Evolutionary conservation across 2,888 invertebrate genomes (phyloP), one percentile per base, ranked within the genome.

Genomic region (Peribatodes rhomboidaria): DNA sequence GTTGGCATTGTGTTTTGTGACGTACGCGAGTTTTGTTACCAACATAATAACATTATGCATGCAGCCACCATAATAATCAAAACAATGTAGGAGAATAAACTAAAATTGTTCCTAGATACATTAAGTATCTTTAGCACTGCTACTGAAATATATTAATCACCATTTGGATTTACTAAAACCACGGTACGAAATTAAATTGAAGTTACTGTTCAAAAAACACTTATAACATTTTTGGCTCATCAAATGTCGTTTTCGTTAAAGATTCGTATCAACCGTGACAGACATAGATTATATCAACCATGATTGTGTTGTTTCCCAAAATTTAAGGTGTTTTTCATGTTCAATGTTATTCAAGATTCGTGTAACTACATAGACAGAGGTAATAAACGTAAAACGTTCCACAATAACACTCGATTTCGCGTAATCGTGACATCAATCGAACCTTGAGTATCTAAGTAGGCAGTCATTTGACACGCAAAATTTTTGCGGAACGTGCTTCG

Each of bases 401-500:
- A 78, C 73, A 79, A 81, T 72, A 78, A 78, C 81, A 79, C 79
- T 81, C 80, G 78, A 79, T 78, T 79, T 76, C 41, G 76, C 75
- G 78, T 84, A 86, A 87, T 86, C 84, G 82, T 69, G 75, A 76
- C 82, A 85, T 84, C 82, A 82, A 87, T 88, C 84, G 83, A 83
- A 79, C 78, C 82, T 80, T 77, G 72, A 77, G 76, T 55, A 42
- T 33, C 55, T 35, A 55, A 55, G 54, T 77, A 72, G 74, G 78
- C 70, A 77, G 87, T 85, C 87, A 90, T 89, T 87, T 86, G 90
- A 90, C 89, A 86, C 88, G 89, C 87, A 87, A 86, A 89, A 86
- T 86, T 90, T 88, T 88, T 87, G 83, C 82, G 82, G 88, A 88
- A 90, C 91, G 91, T 92, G 92, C 89, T 84, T 82, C 80, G 83